These are phyloP conservation scores for Drosophila kuntzei DNA, from an alignment of 2,888 invertebrate species.

Conservation along the genomic window DNA sequence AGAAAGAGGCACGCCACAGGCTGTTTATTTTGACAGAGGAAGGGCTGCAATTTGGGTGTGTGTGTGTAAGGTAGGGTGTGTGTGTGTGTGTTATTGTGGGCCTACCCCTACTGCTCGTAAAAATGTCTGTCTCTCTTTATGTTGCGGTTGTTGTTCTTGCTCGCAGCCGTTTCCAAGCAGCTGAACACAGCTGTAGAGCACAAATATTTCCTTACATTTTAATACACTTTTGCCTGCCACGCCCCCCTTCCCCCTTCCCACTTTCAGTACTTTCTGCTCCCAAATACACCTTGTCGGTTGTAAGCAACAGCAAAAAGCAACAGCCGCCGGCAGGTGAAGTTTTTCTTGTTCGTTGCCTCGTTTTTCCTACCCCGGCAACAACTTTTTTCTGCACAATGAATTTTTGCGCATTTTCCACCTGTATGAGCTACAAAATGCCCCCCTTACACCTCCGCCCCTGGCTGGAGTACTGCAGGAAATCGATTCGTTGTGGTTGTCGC, in stretches of 20 bases:
- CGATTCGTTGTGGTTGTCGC: conserved; percentile 77
- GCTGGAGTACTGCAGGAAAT: conserved; percentile 56
- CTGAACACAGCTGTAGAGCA: conserved; percentile 72
- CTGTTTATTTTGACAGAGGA: conserved; percentile 48
- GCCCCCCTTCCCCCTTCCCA: conserved; percentile 8
- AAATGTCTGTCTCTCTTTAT: conserved; percentile 47
- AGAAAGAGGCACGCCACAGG: conserved; percentile 44
- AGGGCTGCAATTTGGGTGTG: conserved; percentile 19
- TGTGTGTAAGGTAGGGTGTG: background rate
- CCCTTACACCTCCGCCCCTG: background rate
- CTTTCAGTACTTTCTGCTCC: background rate
- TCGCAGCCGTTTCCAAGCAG: conserved; percentile 71
- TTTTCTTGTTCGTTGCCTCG: conserved; percentile 20
- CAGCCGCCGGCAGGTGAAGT: conserved; percentile 70
- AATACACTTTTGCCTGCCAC: conserved; percentile 72
- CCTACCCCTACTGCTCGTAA: conserved; percentile 31
- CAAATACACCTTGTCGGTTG: conserved; percentile 23
- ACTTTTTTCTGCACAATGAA: conserved; percentile 82
- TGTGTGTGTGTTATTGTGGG: conserved; percentile 17
- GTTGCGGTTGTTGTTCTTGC: conserved; percentile 58
- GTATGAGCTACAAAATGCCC: conserved; percentile 57
- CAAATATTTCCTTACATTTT: conserved; percentile 73
- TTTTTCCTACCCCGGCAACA: conserved; percentile 25
- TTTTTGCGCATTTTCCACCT: conserved; percentile 81
- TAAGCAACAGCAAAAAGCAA: conserved; percentile 57